Conservation (phyloP, 1,140 invertebrate species). For the Berghia stephanieae region DNA sequence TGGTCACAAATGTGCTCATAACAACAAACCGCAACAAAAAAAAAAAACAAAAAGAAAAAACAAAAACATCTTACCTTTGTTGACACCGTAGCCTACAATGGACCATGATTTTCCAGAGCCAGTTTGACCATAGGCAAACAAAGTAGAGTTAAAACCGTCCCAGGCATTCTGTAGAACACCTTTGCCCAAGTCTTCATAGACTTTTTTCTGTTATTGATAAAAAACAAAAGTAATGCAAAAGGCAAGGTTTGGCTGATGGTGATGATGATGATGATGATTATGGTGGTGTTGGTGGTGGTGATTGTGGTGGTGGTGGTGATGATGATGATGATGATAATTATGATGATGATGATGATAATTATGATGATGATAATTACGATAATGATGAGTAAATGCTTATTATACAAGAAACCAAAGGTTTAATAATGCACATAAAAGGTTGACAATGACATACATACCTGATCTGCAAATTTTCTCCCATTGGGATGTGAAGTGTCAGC, state of each 20-base stretch:
- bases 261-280: too few species aligned
- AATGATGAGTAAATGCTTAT: too few species aligned
- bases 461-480: constrained; percentile 69
- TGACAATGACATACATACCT: constrained; percentile 61
- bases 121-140: constrained; percentile 76
- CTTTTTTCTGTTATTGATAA: constrained; percentile 65
- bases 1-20: neutral
- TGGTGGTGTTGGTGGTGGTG: too few species aligned
- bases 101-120: constrained; percentile 75
- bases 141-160: constrained; percentile 73
- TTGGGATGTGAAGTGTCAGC: constrained; percentile 67
- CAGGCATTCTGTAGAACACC: constrained; percentile 73
- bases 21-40: neutral
- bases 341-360: too few species aligned
- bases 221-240: too few species aligned
- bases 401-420: too few species aligned
- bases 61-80: constrained; percentile 68
- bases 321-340: too few species aligned
- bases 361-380: too few species aligned
- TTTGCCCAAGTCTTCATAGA: constrained; percentile 72
- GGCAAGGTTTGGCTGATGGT: too few species aligned
- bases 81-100: constrained; percentile 77
- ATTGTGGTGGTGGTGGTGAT: too few species aligned
- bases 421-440: neutral
- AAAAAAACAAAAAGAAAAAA: neutral